phyloP scores from a whole-genome alignment of 2,113 vertebrate genomes.

The Pyxicephalus adspersus region DNA sequence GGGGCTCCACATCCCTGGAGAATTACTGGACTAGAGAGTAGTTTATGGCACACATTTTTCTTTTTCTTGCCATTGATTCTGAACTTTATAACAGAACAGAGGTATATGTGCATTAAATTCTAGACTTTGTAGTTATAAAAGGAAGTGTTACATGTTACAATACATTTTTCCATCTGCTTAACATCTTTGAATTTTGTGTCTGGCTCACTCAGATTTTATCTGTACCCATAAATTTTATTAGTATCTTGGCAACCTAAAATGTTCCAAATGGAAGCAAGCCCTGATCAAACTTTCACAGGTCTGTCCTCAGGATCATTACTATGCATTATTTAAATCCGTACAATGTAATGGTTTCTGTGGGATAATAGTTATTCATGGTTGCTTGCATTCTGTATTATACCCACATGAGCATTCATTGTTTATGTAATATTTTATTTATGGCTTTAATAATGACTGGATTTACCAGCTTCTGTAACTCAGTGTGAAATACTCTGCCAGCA shows the following conservation, averaged over 20 bases:
- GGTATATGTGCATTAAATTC: neutral
- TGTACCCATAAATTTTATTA: slow-evolving; percentile 10
- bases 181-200: slow-evolving; percentile 5
- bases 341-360: neutral
- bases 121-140: neutral
- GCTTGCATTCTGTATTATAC: too few species aligned
- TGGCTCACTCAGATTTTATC: slow-evolving; percentile 1
- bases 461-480: too few species aligned
- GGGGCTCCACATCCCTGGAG: too few species aligned
- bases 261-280: neutral
- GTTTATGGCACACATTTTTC: neutral
- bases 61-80: neutral
- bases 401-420: too few species aligned
- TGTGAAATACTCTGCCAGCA: too few species aligned
- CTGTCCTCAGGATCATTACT: neutral
- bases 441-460: too few species aligned
- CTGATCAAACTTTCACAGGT: neutral
- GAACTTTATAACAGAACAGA: neutral
- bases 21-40: too few species aligned
- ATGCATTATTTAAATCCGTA: neutral
- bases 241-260: neutral
- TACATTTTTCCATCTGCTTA: neutral
- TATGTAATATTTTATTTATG: too few species aligned
- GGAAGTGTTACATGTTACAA: neutral
- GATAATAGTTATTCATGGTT: neutral